These are phyloP conservation scores for Poecilia latipinna DNA, from an alignment of 2,113 vertebrate genomes.

Conservation along the genomic window DNA sequence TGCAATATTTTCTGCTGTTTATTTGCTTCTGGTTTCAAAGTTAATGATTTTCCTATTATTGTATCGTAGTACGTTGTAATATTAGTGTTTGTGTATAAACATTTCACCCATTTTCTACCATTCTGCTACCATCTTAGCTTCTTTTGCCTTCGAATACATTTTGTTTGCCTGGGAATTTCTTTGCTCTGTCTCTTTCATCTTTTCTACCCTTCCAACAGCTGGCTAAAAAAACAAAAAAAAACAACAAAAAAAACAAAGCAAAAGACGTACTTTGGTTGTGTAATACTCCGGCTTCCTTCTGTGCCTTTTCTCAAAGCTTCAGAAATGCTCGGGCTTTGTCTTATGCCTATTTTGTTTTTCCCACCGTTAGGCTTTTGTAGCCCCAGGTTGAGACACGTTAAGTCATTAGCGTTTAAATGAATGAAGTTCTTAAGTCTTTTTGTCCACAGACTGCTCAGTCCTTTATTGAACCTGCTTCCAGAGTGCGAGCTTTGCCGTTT, in stretches of 20 bases:
- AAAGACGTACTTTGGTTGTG: not conserved
- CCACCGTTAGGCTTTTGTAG: slow-evolving; percentile 58
- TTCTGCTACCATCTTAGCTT: not conserved
- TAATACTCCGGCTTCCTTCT: slow-evolving; percentile 29
- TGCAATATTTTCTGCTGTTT: not conserved
- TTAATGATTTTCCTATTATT: not conserved
- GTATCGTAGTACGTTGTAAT: slow-evolving; percentile 9
- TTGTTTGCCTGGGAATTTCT: not conserved
- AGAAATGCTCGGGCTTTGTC: slow-evolving; percentile 11
- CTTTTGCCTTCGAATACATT: not conserved
- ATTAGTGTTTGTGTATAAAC: not conserved
- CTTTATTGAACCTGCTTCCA: slow-evolving; percentile 54
- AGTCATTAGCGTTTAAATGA: slow-evolving; percentile 71
- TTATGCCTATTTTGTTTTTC: slow-evolving; percentile 60
- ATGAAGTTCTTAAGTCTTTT: slow-evolving; percentile 61
- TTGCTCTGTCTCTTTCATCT: not conserved
- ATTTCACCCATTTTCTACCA: slow-evolving; percentile 2
- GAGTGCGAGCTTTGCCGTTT: slow-evolving; percentile 34
- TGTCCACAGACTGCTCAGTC: slow-evolving; percentile 54
- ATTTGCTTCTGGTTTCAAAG: not conserved
- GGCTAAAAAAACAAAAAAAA: not conserved
- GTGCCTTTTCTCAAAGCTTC: slow-evolving; percentile 11
- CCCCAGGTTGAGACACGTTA: slow-evolving; percentile 59
- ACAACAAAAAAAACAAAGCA: not conserved
- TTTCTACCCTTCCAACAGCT: not conserved